phyloP scores from a whole-genome alignment of 2,888 invertebrate species.

The Lamellibrachia satsuma region DNA sequence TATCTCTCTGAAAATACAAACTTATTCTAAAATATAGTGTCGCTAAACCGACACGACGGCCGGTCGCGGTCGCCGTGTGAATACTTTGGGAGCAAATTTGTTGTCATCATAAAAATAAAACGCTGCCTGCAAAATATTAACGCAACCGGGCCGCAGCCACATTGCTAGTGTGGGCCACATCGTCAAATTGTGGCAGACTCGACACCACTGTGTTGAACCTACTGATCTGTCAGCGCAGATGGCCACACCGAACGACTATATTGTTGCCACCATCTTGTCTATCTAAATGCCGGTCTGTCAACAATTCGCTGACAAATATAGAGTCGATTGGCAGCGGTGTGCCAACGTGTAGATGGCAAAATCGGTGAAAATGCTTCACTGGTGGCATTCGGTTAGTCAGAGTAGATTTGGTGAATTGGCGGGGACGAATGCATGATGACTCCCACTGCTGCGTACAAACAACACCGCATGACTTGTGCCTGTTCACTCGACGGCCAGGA shows the following conservation, averaged over 20 bases:
- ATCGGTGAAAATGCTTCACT: not conserved
- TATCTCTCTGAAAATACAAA: slow-evolving; percentile 17
- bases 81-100: slow-evolving; percentile 1
- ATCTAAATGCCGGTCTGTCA: not conserved
- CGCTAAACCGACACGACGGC: not conserved
- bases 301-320: not conserved
- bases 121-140: slow-evolving; percentile 17
- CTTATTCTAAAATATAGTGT: slow-evolving; percentile 13
- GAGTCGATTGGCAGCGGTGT: not conserved
- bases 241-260: not conserved
- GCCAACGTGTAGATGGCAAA: not conserved
- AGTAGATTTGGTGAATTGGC: not conserved
- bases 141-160: not conserved
- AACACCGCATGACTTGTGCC: not conserved
- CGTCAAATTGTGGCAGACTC: not conserved
- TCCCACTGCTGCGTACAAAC: not conserved
- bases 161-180: not conserved
- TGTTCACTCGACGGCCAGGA: not conserved
- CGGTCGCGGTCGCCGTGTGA: not conserved
- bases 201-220: not conserved
- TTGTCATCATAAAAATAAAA: not conserved
- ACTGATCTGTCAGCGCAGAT: not conserved
- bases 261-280: not conserved
- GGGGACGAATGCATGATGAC: not conserved
- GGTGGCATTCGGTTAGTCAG: not conserved